Conservation (phyloP, 1,140 invertebrate genomes). For the Paramacrobiotus metropolitanus region DNA sequence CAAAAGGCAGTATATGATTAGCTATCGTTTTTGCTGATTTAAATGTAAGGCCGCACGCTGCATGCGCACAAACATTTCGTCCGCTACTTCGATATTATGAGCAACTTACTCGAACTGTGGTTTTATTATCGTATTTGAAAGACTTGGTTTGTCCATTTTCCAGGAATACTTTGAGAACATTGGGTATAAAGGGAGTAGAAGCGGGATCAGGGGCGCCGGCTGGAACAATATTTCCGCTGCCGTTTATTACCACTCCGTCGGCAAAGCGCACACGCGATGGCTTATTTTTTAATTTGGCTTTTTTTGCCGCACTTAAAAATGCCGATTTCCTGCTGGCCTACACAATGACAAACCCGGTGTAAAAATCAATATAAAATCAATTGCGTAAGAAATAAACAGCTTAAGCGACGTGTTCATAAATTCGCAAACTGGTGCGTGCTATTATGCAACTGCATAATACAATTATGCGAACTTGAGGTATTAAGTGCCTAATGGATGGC, state of each 20-base stretch:
- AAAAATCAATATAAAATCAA: neutral
- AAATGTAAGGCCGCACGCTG: too few species aligned
- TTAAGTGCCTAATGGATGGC: too few species aligned
- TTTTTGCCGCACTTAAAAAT: slow-evolving; percentile 56
- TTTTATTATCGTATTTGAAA: slow-evolving; percentile 77
- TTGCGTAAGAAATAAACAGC: too few species aligned
- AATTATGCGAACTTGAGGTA: too few species aligned
- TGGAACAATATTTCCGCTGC: slow-evolving; percentile 24
- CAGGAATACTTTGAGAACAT: slow-evolving; percentile 65
- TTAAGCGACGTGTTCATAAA: too few species aligned
- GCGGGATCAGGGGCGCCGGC: slow-evolving; percentile 15
- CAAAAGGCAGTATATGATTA: too few species aligned
- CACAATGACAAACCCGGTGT: slow-evolving; percentile 12
- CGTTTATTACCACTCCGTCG: slow-evolving; percentile 62
- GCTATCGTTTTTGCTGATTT: too few species aligned
- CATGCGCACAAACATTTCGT: neutral
- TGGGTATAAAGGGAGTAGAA: slow-evolving; percentile 47
- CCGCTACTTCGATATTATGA: too few species aligned
- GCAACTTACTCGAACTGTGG: slow-evolving; percentile 38
- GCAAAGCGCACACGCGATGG: slow-evolving; percentile 66
- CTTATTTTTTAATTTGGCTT: slow-evolving; percentile 48
- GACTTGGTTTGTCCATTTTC: slow-evolving; percentile 87
- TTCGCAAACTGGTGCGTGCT: too few species aligned
- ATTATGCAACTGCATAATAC: too few species aligned
- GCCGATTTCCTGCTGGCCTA: slow-evolving; percentile 48